Evolutionary conservation across 1,140 invertebrate genomes (phyloP).

Genomic region (Eulimnadia texana): DNA sequence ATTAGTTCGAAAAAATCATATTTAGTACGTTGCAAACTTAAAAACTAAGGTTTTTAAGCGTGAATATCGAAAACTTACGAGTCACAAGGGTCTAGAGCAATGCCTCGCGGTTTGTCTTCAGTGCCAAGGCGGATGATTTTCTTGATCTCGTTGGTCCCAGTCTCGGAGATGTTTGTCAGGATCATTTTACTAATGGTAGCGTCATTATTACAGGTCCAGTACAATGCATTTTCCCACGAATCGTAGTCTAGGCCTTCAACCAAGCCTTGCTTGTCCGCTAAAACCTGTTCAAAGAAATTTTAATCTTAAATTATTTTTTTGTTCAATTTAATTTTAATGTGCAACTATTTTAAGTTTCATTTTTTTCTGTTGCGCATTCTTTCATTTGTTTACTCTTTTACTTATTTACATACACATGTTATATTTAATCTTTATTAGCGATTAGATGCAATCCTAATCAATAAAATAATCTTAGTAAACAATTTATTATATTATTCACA

Average conservation of each 20-base stretch:
- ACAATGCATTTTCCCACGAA: slow-evolving; percentile 44
- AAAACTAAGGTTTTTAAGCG: background rate
- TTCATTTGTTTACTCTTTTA: too few species aligned
- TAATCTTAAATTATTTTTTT: background rate
- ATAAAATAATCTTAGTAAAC: too few species aligned
- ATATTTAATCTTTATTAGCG: too few species aligned
- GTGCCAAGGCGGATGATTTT: slow-evolving; percentile 47
- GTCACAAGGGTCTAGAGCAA: slow-evolving; percentile 64
- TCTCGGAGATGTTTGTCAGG: slow-evolving; percentile 26
- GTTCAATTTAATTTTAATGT: too few species aligned
- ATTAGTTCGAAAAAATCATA: too few species aligned
- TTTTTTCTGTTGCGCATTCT: too few species aligned
- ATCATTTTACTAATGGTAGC: slow-evolving; percentile 51
- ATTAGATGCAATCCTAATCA: too few species aligned
- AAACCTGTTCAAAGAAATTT: slow-evolving; percentile 2
- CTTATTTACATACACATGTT: too few species aligned
- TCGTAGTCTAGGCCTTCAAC: slow-evolving; percentile 73
- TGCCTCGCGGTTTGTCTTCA: slow-evolving; percentile 65
- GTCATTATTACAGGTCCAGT: slow-evolving; percentile 74
- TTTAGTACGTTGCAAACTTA: too few species aligned
- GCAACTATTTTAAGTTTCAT: too few species aligned
- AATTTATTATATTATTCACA: too few species aligned
- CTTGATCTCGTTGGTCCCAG: slow-evolving; percentile 32
- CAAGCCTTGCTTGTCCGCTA: slow-evolving; percentile 44
- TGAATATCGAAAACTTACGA: slow-evolving; percentile 40